phyloP scores from a whole-genome alignment of 2,113 vertebrate genomes.

The Hystrix brachyura region DNA sequence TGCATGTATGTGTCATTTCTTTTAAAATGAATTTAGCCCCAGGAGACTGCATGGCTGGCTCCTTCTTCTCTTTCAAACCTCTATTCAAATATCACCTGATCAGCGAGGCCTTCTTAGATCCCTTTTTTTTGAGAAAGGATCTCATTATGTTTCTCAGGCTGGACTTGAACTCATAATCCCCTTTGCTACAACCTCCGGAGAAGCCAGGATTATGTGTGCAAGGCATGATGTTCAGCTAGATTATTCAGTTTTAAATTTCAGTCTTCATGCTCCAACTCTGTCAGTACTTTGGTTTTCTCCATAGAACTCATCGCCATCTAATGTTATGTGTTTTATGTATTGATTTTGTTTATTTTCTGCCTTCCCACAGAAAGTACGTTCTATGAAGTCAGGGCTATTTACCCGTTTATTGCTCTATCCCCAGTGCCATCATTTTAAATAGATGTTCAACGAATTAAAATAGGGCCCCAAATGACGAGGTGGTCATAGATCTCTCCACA shows the following conservation, averaged over 20 bases:
- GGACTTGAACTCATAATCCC: not conserved
- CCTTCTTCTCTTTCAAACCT: not conserved
- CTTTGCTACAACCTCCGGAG: not conserved
- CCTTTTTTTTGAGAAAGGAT: not conserved
- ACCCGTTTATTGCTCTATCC: not conserved
- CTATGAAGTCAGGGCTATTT: not conserved
- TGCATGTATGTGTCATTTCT: not conserved
- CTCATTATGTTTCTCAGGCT: not conserved
- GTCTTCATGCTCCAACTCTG: too few species aligned
- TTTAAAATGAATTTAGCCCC: not conserved
- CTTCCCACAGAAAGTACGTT: not conserved
- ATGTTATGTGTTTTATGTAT: not conserved
- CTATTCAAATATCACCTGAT: not conserved
- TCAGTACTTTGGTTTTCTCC: not conserved
- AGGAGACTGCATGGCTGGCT: not conserved
- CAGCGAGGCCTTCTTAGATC: not conserved
- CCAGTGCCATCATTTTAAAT: not conserved
- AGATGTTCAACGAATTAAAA: not conserved
- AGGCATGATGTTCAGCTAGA: not conserved
- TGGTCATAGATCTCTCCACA: not conserved
- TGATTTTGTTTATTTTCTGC: constrained; percentile 21
- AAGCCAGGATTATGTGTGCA: not conserved
- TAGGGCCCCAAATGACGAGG: not conserved
- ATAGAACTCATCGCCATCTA: not conserved
- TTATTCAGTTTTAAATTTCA: not conserved